phyloP scores from a whole-genome alignment of 2,113 vertebrate species.

The Callionymus lyra region DNA sequence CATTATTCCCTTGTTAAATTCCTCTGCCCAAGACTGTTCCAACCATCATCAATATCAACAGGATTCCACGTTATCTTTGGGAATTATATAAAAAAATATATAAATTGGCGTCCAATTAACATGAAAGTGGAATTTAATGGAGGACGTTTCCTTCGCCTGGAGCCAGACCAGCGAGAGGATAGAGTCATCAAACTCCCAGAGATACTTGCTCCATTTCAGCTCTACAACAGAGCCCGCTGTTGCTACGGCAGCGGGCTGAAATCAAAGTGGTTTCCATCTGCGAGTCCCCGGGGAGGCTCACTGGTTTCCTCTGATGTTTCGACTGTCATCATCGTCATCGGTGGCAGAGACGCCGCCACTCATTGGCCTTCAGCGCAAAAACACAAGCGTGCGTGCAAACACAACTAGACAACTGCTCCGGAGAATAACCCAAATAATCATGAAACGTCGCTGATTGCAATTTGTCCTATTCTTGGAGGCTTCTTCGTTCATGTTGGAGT shows the following conservation, averaged over 20 bases:
- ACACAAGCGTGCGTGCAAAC: not conserved
- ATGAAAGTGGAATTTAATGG: conserved; percentile 8
- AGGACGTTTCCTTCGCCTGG: conserved; percentile 12
- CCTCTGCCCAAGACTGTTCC: conserved; percentile 15
- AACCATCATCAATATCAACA: conserved; percentile 9
- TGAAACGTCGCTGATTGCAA: conserved; percentile 15
- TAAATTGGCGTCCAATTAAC: conserved; percentile 2
- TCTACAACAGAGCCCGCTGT: conserved; percentile 33
- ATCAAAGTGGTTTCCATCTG: conserved; percentile 47
- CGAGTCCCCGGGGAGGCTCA: conserved; percentile 37
- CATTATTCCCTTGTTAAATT: conserved; percentile 24
- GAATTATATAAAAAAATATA: conserved; percentile 3
- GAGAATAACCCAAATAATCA: conserved; percentile 9
- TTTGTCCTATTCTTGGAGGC: no score
- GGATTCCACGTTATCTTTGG: conserved; percentile 14
- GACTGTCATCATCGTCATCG: conserved; percentile 42
- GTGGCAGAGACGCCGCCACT: conserved; percentile 22
- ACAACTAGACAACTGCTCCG: conserved; percentile 6
- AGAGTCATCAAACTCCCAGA: conserved; percentile 45
- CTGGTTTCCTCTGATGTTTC: conserved; percentile 43
- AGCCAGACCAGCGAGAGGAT: conserved; percentile 27
- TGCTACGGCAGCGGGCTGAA: conserved; percentile 55
- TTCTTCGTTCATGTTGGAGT: no score
- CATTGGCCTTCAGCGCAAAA: conserved; percentile 11
- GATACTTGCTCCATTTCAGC: conserved; percentile 37